These are phyloP conservation scores for Drosophila austrosaltans DNA, from an alignment of 2,888 invertebrate genomes.

Conservation along the genomic window DNA sequence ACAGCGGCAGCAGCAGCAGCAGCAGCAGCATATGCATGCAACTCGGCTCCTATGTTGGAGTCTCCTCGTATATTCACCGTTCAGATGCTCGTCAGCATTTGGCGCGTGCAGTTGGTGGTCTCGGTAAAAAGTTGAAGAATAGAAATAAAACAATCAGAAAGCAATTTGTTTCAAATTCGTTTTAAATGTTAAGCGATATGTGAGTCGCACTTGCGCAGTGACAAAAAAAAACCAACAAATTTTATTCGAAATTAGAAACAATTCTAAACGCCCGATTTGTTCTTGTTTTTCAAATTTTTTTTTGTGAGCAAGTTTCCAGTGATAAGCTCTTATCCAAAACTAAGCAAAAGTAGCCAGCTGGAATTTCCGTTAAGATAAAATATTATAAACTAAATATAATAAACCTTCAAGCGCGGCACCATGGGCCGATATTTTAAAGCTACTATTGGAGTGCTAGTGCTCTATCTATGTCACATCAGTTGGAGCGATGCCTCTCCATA, in stretches of 20 bases:
- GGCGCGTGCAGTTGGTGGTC: constrained; percentile 70
- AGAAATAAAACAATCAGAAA: constrained; percentile 17
- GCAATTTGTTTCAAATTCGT: constrained; percentile 22
- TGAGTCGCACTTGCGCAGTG: constrained; percentile 54
- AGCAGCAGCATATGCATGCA: constrained; percentile 33
- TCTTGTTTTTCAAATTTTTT: not conserved
- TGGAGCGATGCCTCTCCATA: constrained; percentile 25
- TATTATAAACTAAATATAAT: constrained; percentile 1
- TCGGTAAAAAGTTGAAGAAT: constrained; percentile 30
- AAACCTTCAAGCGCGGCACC: not conserved
- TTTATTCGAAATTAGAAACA: constrained; percentile 1
- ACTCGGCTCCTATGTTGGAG: constrained; percentile 38
- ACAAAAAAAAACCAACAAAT: constrained; percentile 15
- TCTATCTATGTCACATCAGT: constrained; percentile 31
- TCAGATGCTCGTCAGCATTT: constrained; percentile 76
- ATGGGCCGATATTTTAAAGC: constrained; percentile 32
- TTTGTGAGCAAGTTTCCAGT: constrained; percentile 8
- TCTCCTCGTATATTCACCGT: constrained; percentile 41
- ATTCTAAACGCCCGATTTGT: not conserved
- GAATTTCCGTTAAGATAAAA: constrained; percentile 26
- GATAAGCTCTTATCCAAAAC: constrained; percentile 35
- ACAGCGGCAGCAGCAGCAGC: constrained; percentile 17
- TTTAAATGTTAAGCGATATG: constrained; percentile 26
- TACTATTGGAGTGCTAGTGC: constrained; percentile 26
- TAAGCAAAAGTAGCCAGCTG: not conserved